These are phyloP conservation scores for Muscidifurax raptorellus DNA, from an alignment of 1,140 invertebrate genomes.

Conservation along the genomic window DNA sequence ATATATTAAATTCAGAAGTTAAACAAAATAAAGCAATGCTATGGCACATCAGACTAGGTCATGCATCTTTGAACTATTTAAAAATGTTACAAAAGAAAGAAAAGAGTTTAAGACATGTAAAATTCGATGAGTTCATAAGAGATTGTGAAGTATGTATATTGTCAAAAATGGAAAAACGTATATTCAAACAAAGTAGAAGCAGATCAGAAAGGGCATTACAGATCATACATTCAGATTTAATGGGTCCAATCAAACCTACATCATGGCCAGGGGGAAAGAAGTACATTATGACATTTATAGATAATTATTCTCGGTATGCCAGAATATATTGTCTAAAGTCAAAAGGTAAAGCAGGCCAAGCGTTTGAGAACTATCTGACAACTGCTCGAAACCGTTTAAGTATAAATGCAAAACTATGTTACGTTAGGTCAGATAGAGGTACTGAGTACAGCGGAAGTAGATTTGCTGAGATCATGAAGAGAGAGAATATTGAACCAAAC, in stretches of 20 bases:
- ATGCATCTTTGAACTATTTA: slow-evolving; percentile 58
- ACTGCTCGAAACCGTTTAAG: slow-evolving; percentile 50
- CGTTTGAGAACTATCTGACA: slow-evolving; percentile 39
- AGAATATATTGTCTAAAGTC: slow-evolving; percentile 45
- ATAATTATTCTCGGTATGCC: slow-evolving; percentile 44
- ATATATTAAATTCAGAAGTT: slow-evolving; percentile 10
- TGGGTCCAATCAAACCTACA: slow-evolving; percentile 51
- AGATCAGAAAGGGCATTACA: slow-evolving; percentile 52
- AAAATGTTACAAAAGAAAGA: no score
- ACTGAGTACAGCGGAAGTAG: slow-evolving; percentile 52
- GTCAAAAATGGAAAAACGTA: no score
- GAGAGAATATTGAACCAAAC: slow-evolving; percentile 54
- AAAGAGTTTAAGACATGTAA: no score
- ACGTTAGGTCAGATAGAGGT: slow-evolving; percentile 49
- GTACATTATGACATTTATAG: slow-evolving; percentile 47
- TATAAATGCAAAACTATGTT: slow-evolving; percentile 52
- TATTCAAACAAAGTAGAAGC: no score
- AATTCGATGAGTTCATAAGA: no score
- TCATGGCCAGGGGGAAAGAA: slow-evolving; percentile 46
- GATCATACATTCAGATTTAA: slow-evolving; percentile 53
- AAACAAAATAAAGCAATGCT: slow-evolving; percentile 53
- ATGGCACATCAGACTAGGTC: slow-evolving; percentile 58
- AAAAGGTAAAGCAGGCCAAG: slow-evolving; percentile 48
- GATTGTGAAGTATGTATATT: no score
- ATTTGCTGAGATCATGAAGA: slow-evolving; percentile 49